Conservation (phyloP, 2,888 invertebrate genomes). For the Morpho helenor region DNA sequence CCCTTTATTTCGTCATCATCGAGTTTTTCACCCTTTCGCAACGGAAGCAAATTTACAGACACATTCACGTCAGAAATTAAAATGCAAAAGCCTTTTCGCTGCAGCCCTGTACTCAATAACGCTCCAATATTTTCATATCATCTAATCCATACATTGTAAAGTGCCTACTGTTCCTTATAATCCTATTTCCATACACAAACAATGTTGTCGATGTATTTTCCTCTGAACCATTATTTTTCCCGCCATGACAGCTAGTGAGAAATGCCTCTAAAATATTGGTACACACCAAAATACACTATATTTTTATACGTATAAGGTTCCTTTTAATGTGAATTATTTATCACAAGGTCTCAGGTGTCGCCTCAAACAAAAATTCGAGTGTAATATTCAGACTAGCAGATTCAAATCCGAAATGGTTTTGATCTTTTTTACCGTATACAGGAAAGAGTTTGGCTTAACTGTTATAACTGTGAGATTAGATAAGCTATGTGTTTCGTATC, state of each 20-base stretch:
- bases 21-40: too few species aligned
- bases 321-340: slow-evolving; percentile 20
- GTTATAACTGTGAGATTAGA: too few species aligned
- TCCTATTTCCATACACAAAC: slow-evolving; percentile 41
- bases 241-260: slow-evolving; percentile 46
- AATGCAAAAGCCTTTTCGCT: slow-evolving; percentile 10
- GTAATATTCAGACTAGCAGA: slow-evolving; percentile 50
- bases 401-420: slow-evolving; percentile 36
- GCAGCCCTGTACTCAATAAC: too few species aligned
- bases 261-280: slow-evolving; percentile 27
- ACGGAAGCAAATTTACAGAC: too few species aligned
- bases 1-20: too few species aligned
- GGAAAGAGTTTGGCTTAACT: too few species aligned
- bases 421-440: slow-evolving; percentile 28
- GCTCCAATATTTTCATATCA: slow-evolving; percentile 12
- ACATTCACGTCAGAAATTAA: neutral
- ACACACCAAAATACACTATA: slow-evolving; percentile 26
- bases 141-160: slow-evolving; percentile 5
- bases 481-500: too few species aligned
- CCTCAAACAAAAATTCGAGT: slow-evolving; percentile 52
- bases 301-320: slow-evolving; percentile 5
- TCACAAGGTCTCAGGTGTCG: slow-evolving; percentile 52
- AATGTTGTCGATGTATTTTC: slow-evolving; percentile 47
- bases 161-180: slow-evolving; percentile 20
- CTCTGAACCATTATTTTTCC: slow-evolving; percentile 49